Base-by-base conservation (phyloP, 2,888 invertebrate genomes). In the Caenorhabditis imperialis region DNA sequence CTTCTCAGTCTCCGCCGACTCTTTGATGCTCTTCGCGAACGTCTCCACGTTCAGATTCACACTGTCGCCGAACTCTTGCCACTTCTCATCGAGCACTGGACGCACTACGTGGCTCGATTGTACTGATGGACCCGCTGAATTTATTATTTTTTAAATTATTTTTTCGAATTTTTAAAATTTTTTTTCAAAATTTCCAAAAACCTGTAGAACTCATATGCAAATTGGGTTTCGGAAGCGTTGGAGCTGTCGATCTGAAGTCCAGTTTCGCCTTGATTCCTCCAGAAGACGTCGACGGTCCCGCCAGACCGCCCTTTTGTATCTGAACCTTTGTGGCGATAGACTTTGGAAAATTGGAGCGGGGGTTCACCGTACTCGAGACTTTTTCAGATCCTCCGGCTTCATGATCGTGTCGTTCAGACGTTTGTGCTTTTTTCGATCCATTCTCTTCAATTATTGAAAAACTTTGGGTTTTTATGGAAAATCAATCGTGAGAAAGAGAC, bases 371-470 rank as follows among this genome's bases (percentile, higher is more conserved):
- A 42, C 20, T 30, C 30, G 30, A 30, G 30, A 18, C 18, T 74
- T 74, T 33, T 74, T 74, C 53, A 74, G 25, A 25, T 74, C 74
- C 23, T 63, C 58, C 25, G 74, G 74, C 18, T 69, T 67, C 62
- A 74, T 62, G 12, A 74, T 74, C 16, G 47, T 58, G 22, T 69
- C 67, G 38, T 51, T 63, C 3, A 58, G 27, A 16, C 69, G 61
- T 62, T 74, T 74, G 40, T 74, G 67, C 20, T 74, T 74, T 69
- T 62, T 69, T 25, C 55, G 44, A 16, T 74, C 74, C 74, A 74
- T 74, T 25, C 50, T 33, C 16, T 16, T 12, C 6, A 8, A 18
- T 23, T 12, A 25, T 18, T n/a, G 12, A 23, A 47, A n/a, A n/a
- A n/a, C n/a, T n/a, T n/a, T n/a, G n/a, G n/a, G n/a, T n/a, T n/a